A percentile compares a stretch with the other conserved stretches of the same genome.
Evolutionary conservation across 2,888 invertebrate species (phyloP).

Genomic region (Dichetophora obliterata): DNA sequence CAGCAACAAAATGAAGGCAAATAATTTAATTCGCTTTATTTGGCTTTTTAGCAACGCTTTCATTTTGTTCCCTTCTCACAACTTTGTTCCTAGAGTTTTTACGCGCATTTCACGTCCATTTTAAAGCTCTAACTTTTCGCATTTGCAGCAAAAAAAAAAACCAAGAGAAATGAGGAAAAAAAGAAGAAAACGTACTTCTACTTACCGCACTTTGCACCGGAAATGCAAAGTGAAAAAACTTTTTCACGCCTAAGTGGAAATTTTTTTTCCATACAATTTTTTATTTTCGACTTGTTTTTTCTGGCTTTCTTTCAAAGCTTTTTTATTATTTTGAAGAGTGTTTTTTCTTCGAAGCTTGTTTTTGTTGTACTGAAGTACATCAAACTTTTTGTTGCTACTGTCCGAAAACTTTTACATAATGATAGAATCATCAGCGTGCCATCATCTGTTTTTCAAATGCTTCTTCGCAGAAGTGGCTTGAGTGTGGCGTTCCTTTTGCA

Average conservation of each 20-base stretch:
- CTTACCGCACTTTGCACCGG: constrained; percentile 18
- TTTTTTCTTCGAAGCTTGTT: background rate
- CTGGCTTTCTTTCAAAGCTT: background rate
- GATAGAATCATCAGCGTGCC: constrained; percentile 22
- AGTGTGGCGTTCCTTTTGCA: background rate
- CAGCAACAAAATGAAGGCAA: constrained; percentile 5
- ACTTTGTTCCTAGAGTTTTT: constrained; percentile 5
- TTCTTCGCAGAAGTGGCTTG: background rate
- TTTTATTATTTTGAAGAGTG: background rate
- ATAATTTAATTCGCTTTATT: constrained; percentile 33
- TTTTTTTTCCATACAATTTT: background rate
- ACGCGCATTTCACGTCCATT: constrained; percentile 29
- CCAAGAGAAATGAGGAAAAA: background rate
- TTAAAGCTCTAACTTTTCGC: constrained; percentile 20
- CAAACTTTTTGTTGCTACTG: constrained; percentile 11
- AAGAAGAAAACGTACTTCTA: background rate
- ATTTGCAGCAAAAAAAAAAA: background rate
- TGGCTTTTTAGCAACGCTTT: constrained; percentile 4
- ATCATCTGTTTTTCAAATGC: constrained; percentile 26
- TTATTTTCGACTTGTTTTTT: background rate
- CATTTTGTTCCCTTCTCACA: background rate
- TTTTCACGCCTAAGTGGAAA: constrained; percentile 11
- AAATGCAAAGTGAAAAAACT: constrained; percentile 26
- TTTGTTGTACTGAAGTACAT: background rate
- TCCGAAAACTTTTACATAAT: constrained; percentile 29